Evolutionary conservation across 2,113 vertebrate species (phyloP).

Genomic region (Amia ocellicauda): DNA sequence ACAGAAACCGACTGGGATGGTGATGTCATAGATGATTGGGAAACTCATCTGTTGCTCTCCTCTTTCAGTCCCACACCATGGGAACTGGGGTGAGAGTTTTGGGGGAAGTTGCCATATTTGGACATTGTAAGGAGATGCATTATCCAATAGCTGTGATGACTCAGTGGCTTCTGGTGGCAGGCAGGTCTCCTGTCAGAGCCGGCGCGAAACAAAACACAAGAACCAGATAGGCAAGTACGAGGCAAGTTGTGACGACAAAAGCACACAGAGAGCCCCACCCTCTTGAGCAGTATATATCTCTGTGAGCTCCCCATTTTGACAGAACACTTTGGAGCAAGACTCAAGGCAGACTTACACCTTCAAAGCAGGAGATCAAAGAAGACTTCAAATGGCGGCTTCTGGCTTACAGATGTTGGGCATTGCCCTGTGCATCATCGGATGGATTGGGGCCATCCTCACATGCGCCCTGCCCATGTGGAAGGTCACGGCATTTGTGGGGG

Average conservation of each 20-base stretch:
- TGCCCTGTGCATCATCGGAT: conserved; percentile 78
- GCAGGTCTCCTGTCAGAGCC: neutral
- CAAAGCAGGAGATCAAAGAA: conserved; percentile 10
- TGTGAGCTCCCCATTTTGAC: neutral
- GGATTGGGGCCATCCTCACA: conserved; percentile 75
- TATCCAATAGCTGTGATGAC: neutral
- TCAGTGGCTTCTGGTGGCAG: conserved; percentile 1
- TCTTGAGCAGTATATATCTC: neutral
- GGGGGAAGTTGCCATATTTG: conserved; percentile 6
- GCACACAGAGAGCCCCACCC: conserved; percentile 23
- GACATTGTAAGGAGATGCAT: neutral
- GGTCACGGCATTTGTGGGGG: conserved; percentile 78
- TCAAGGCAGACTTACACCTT: conserved; percentile 18
- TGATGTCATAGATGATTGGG: too few relatives aligned
- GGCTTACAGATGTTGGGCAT: conserved; percentile 83
- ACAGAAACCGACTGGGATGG: too few relatives aligned
- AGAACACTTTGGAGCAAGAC: conserved; percentile 15
- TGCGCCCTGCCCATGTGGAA: conserved; percentile 86
- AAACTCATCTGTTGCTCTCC: too few relatives aligned
- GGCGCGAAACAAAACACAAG: neutral
- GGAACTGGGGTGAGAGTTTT: too few relatives aligned
- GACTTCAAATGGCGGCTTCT: conserved; percentile 72
- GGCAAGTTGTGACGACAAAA: conserved; percentile 21
- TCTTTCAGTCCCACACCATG: too few relatives aligned
- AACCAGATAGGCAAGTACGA: neutral